These are phyloP conservation scores for Takifugu rubripes DNA, from an alignment of 2,797 vertebrate species.

Conservation along the genomic window DNA sequence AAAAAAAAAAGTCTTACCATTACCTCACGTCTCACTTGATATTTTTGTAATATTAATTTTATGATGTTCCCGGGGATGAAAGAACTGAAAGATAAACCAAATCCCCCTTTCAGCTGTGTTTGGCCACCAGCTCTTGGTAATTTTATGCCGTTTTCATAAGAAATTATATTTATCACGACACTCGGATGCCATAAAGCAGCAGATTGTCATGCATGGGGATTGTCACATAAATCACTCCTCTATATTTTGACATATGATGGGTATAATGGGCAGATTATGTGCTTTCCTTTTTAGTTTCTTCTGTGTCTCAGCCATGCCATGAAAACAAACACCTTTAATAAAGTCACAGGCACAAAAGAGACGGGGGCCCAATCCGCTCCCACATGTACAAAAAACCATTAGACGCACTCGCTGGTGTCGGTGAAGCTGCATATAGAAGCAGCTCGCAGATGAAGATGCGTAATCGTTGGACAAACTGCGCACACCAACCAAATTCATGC, in stretches of 20 bases:
- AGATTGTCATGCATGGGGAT: constrained; percentile 51
- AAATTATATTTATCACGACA: constrained; percentile 59
- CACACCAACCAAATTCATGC: constrained; percentile 67
- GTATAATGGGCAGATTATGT: constrained; percentile 64
- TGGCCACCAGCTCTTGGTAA: constrained; percentile 72
- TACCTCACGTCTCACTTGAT: constrained; percentile 34
- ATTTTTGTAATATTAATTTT: constrained; percentile 39
- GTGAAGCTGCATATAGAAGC: constrained; percentile 53
- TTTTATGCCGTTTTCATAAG: constrained; percentile 52
- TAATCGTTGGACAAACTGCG: constrained; percentile 41
- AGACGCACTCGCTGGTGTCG: constrained; percentile 48
- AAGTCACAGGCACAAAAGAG: constrained; percentile 81
- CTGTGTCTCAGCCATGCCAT: constrained; percentile 49
- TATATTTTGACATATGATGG: constrained; percentile 69
- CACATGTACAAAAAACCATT: constrained; percentile 39
- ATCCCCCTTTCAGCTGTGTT: constrained; percentile 46
- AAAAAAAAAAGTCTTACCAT: constrained; percentile 8
- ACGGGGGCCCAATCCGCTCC: constrained; percentile 83
- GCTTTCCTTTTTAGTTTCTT: constrained; percentile 56
- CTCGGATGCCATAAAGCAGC: constrained; percentile 51
- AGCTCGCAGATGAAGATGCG: constrained; percentile 56
- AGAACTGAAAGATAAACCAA: constrained; percentile 47
- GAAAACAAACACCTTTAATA: constrained; percentile 65
- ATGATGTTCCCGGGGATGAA: constrained; percentile 34
- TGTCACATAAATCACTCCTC: constrained; percentile 54